Base-by-base conservation (phyloP, 2,888 invertebrate genomes). In the Chymomyza procnemis region DNA sequence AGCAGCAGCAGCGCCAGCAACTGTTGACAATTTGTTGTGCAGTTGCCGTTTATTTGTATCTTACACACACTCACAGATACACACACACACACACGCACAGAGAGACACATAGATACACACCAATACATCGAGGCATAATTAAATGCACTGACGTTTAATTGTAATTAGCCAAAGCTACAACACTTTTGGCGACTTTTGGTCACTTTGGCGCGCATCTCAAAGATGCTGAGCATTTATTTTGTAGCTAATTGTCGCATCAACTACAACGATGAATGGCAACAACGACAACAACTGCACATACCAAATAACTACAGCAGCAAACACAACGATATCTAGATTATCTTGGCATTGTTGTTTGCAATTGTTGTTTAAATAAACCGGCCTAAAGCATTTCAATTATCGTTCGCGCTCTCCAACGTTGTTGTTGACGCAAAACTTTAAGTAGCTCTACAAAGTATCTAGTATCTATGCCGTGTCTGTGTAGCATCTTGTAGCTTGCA, bases 71-170 rank as follows among this genome's bases (percentile, higher is more conserved):
- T n/a, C 61, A 66, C 66, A 73, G 55, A 58, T 41, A 63, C 46
- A 47, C 30, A 34, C 54, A 30, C 61, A 48, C 56, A 58, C 56
- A 62, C 62, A 55, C 46, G 52, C 16, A 52, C n/a, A 59, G 34
- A n/a, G 26, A 70, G 34, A 66, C 70, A 57, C 22, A 57, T 5
- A 4, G 12, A 21, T 41, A 59, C 47, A 21, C 60, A 60, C 22
- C 16, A 41, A 59, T n/a, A 71, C 34, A 58, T 4, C 34, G 18
- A 58, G 60, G 64, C 64, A 64, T 74, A 77, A 83, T 79, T 86
- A 79, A 82, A 77, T 75, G 66, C 79, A 82, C 79, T 86, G 79
- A 84, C 79, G 79, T 82, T 86, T 82, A 81, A 82, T 82, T 86
- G 82, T 82, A 84, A 82, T 82, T 82, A 84, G 73, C 80, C 73